These are phyloP conservation scores for Coccyzus lansbergi DNA, from an alignment of 2,797 vertebrate genomes.

Conservation along the genomic window DNA sequence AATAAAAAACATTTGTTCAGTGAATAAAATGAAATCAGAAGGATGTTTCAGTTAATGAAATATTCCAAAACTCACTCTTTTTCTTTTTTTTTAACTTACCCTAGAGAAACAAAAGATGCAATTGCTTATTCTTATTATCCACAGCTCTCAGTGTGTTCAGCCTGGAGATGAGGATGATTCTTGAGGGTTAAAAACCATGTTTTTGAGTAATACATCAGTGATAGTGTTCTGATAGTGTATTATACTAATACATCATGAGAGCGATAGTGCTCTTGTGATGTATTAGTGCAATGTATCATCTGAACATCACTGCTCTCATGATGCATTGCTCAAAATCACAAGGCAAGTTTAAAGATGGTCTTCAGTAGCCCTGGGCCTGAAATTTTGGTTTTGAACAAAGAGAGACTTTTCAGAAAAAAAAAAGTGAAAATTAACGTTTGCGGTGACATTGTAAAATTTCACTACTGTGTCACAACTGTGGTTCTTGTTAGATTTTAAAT, in stretches of 20 bases:
- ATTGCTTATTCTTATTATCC: constrained; percentile 24
- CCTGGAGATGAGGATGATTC: constrained; percentile 20
- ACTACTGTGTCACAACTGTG: not conserved
- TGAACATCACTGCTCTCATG: constrained; percentile 55
- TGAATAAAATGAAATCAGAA: constrained; percentile 20
- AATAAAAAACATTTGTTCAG: not conserved
- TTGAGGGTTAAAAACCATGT: constrained; percentile 59
- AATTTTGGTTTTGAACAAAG: constrained; percentile 59
- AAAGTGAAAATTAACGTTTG: constrained; percentile 24
- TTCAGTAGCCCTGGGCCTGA: constrained; percentile 40
- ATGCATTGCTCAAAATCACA: constrained; percentile 72
- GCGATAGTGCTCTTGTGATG: constrained; percentile 67
- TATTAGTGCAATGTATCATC: constrained; percentile 69
- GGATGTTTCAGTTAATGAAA: constrained; percentile 30
- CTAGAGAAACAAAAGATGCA: not conserved
- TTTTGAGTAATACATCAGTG: constrained; percentile 74
- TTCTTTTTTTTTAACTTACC: not conserved
- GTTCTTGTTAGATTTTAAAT: not conserved
- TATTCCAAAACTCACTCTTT: not conserved
- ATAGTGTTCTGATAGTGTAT: constrained; percentile 67
- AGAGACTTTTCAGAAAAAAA: constrained; percentile 46
- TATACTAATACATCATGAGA: constrained; percentile 72
- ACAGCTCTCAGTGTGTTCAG: not conserved
- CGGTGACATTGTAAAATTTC: not conserved
- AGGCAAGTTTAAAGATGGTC: constrained; percentile 65